Percentiles rank a stretch among this genome's conserved stretches.
These are phyloP conservation scores for Xenus cinereus DNA, from an alignment of 2,113 vertebrate species.

Conservation along the genomic window DNA sequence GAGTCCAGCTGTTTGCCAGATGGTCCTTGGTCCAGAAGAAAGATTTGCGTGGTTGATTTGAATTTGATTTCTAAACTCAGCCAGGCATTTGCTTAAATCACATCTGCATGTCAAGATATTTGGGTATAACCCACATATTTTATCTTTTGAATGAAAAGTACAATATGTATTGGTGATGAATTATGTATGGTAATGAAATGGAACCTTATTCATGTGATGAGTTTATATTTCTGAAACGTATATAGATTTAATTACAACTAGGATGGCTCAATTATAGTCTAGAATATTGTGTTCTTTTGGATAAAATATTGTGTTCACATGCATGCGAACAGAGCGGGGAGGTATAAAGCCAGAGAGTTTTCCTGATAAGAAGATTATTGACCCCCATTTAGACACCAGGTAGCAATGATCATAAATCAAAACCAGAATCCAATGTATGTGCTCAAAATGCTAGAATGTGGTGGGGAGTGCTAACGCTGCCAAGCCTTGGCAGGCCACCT, in stretches of 20 bases:
- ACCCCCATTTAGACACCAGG: background rate
- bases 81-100: background rate
- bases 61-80: background rate
- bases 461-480: background rate
- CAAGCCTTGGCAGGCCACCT: background rate
- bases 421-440: background rate
- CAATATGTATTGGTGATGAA: background rate
- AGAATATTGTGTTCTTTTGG: background rate
- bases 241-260: background rate
- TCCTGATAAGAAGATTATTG: background rate
- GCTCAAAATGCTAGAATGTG: background rate
- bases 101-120: background rate
- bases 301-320: background rate
- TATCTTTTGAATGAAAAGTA: background rate
- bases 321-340: background rate
- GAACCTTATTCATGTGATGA: background rate
- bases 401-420: background rate
- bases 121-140: background rate
- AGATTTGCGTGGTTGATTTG: background rate
- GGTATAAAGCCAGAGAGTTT: background rate
- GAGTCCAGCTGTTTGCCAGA: background rate
- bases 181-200: background rate
- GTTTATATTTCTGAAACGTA: background rate
- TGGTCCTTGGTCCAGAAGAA: background rate
- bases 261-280: background rate